Base-by-base conservation (phyloP, 2,113 vertebrate genomes). In the Aptenodytes patagonicus region DNA sequence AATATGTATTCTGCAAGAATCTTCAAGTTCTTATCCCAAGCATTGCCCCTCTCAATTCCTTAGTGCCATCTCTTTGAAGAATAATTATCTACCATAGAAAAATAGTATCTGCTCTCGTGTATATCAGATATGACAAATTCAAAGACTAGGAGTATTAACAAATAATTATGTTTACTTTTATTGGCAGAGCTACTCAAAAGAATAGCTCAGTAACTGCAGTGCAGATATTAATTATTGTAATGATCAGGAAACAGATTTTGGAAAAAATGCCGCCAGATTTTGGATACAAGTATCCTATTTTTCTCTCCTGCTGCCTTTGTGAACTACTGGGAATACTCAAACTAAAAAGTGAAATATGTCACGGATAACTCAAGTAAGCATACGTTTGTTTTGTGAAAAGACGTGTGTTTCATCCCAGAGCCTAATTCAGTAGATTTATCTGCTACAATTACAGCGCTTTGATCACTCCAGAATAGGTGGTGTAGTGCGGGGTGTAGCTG, bases 391-490 rank as follows among this genome's bases (percentile, higher is more conserved):
- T 97, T 93, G 62, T 95, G 96, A 86, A 96, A 98, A 96, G 94
- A 93, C 31, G 64, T 18, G 87, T 65, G 92, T 97, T 97, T 97
- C 95, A 95, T 97, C 95, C 94, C 78, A 73, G 92, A 94, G 83
- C 82, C 96, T 96, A 95, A 94, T 96, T 97, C 95, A 93, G 95
- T 96, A 98, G 98, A 98, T 98, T 98, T 98, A 98, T 98, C 98
- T 97, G 90, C 95, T 94, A 94, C 97, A 98, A 98, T 98, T 98
- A 98, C 96, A 69, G 93, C 6, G 68, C 98, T 98, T 98, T 98
- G 98, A 98, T 98, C 98, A 98, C 96, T 97, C 93, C 91, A 96
- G 98, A 98, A 98, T 97, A 97, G 98, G 97, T 95, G 97, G 95
- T 98, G 97, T 98, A 97, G 70, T 95, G 97, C 73, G 78, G 96